Evolutionary conservation across 2,797 vertebrate genomes (phyloP), one percentile per base, ranked within the genome.

Genomic region (Gallirallus australis): DNA sequence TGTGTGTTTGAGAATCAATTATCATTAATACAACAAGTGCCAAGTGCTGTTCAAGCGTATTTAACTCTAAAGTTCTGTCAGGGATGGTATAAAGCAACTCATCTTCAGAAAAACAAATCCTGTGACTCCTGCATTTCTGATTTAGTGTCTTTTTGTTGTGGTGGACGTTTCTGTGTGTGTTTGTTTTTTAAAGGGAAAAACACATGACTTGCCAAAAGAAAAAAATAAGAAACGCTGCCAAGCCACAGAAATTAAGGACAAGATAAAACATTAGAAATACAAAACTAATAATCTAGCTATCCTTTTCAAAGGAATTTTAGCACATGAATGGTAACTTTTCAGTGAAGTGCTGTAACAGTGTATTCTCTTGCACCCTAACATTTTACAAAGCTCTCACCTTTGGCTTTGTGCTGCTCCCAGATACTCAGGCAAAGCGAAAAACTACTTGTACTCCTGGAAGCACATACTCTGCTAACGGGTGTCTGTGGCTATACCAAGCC

Each of bases 1-100:
- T 86, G 82, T 75, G 72, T 63, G 63, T 60, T 60, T 94, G 82
- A 84, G 85, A 94, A 93, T 92, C 93, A 94, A 90, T 93, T 94
- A 54, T 87, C 82, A 84, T 90, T 86, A 94, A 75, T 21, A 64
- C 31, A 94, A 90, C 66, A 79, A 90, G 66, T 70, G 63, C 80
- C 87, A 94, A 88, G 56, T 68, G 70, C 56, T 86, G 60, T 39
- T 93, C 60, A 66, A 79, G 56, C 27, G 3, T 77, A 80, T 89
- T 96, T 93, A 79, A 91, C 80, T 72, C 52, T 27, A 4, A 73
- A 79, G 33, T 94, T 93, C 82, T 91, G 4, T 1, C 45, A 12
- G 57, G 37, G 40, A 42, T 52, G 63, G 72, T 69, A 61, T 15
- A 80, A 66, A 92, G 82, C 33, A 92, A 63, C 66, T 85, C 45